Percentiles rank a stretch among this genome's conserved stretches.
phyloP scores from a whole-genome alignment of 2,888 invertebrate species.

The Lasioglossum villosulum region DNA sequence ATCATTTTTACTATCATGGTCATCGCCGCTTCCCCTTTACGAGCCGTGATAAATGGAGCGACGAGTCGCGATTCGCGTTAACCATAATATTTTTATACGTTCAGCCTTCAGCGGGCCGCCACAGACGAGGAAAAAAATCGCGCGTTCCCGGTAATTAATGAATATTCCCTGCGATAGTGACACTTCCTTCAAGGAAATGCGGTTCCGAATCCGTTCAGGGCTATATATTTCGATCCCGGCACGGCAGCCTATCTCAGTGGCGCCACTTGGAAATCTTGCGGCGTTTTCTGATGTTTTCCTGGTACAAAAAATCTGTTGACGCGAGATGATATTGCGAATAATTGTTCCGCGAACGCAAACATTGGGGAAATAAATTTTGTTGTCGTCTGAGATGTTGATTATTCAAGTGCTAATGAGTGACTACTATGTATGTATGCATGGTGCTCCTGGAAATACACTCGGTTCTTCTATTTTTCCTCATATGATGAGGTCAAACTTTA shows the following conservation, averaged over 20 bases:
- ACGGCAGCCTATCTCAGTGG: not conserved
- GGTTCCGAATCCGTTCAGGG: constrained; percentile 32
- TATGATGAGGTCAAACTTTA: not conserved
- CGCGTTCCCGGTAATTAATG: constrained; percentile 41
- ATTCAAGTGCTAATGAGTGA: not conserved
- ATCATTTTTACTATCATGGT: not conserved
- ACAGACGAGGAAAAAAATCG: constrained; percentile 30
- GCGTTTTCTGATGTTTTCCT: not conserved
- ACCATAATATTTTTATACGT: not conserved
- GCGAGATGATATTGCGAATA: not conserved
- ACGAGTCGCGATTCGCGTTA: not conserved
- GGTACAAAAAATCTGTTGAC: not conserved
- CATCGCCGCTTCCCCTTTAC: not conserved
- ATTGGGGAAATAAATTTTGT: not conserved
- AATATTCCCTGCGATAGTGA: constrained; percentile 47
- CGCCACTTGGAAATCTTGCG: constrained; percentile 5
- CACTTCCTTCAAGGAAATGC: constrained; percentile 46
- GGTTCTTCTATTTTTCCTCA: not conserved
- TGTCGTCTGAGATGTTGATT: not conserved
- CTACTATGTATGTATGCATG: not conserved
- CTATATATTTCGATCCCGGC: constrained; percentile 41
- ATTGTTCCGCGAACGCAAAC: not conserved
- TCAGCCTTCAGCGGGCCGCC: not conserved
- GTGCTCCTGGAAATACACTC: not conserved
- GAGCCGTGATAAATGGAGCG: not conserved